These are phyloP conservation scores for Drosophila yakuba DNA, from an alignment of 1,140 invertebrate genomes.

Conservation along the genomic window DNA sequence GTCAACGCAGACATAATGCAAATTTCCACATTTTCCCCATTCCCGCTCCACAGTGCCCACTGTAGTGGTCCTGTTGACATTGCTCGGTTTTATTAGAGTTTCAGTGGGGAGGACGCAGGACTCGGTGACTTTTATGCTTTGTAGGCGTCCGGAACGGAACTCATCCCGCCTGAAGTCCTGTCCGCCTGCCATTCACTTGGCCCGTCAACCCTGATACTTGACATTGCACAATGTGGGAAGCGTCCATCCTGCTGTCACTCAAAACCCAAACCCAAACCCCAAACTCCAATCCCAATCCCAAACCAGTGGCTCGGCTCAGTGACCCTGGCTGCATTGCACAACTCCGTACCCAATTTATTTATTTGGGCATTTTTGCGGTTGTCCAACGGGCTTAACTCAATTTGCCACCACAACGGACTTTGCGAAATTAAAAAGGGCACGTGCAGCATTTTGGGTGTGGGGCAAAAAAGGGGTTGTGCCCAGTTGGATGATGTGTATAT, in stretches of 20 bases:
- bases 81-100: constrained; percentile 68
- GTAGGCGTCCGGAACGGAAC: constrained; percentile 17
- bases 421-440: constrained; percentile 45
- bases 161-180: constrained; percentile 33
- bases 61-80: constrained; percentile 38
- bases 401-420: constrained; percentile 55
- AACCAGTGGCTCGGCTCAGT: neutral
- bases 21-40: neutral
- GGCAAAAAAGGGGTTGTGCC: neutral
- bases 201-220: constrained; percentile 47
- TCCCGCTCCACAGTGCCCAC: neutral
- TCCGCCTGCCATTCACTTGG: constrained; percentile 23
- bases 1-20: neutral
- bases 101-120: constrained; percentile 14
- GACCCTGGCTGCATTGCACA: constrained; percentile 16
- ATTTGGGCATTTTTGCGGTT: constrained; percentile 35
- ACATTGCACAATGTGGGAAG: constrained; percentile 41
- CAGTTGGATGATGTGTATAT: constrained; percentile 7
- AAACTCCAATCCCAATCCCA: neutral
- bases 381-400: constrained; percentile 51
- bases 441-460: constrained; percentile 9
- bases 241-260: constrained; percentile 20
- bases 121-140: constrained; percentile 47
- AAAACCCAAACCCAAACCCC: neutral
- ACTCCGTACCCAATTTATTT: constrained; percentile 14